A percentile compares a stretch with the other conserved stretches of the same genome.
Evolutionary conservation across 2,888 invertebrate genomes (phyloP).

Genomic region (Amblyteles armatorius): DNA sequence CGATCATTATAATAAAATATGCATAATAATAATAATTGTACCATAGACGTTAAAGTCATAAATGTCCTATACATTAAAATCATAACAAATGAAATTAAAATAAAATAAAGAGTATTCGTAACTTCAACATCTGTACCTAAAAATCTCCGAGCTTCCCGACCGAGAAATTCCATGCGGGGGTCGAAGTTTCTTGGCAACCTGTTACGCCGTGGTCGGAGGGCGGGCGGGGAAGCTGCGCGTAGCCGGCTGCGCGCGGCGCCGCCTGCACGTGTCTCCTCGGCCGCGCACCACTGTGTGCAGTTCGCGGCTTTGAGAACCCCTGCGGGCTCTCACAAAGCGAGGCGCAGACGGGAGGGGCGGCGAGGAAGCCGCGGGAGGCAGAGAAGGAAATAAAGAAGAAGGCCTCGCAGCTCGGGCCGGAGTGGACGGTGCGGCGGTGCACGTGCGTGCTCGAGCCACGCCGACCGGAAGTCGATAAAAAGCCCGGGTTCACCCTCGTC

Average conservation of each 20-base stretch:
- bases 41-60: too few relatives aligned
- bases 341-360: constrained; percentile 70
- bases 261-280: not conserved
- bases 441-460: constrained; percentile 83
- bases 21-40: too few relatives aligned
- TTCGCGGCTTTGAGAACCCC: constrained; percentile 77
- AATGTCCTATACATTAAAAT: too few relatives aligned
- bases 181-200: constrained; percentile 68
- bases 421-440: constrained; percentile 72
- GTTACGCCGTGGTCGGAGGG: constrained; percentile 67
- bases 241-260: constrained; percentile 5
- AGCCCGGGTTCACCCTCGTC: constrained; percentile 84
- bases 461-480: constrained; percentile 85
- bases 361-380: constrained; percentile 12
- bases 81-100: too few relatives aligned
- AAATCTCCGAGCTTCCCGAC: not conserved
- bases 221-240: constrained; percentile 31
- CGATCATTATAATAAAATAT: too few relatives aligned
- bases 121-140: not conserved
- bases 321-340: constrained; percentile 79
- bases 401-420: constrained; percentile 7
- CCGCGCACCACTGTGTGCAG: constrained; percentile 10
- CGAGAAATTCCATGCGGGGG: not conserved
- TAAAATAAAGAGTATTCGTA: not conserved
- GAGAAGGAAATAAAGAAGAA: constrained; percentile 50